Evolutionary conservation across 2,797 vertebrate genomes (phyloP), one percentile per base, ranked within the genome.

Genomic region (Ptychobarbus kaznakovi): DNA sequence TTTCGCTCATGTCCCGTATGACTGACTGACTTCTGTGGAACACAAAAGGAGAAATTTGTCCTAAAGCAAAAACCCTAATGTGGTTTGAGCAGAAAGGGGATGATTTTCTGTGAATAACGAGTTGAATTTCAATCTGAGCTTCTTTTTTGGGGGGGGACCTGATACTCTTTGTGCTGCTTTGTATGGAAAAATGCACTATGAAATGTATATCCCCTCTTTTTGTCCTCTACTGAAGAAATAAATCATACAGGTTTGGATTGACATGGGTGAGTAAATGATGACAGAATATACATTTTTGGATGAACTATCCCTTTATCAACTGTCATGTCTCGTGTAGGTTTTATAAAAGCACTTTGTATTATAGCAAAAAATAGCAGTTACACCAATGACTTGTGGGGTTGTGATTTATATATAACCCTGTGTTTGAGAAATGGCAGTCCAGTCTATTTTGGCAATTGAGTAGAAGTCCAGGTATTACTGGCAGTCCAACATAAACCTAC

Each of bases 401-500:
- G 40, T 38, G 70, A 56, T 76, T 76, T 83, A 66, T 66, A 66
- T 66, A 76, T 53, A 83, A 83, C 32, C 8, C 1, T 83, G 28
- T 49, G 70, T 75, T 72, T 44, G 38, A 72, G 51, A 73, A 73
- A 73, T 44, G 38, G 25, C 35, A 44, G 38, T 11, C 15, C 32
- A 13, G 15, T 84, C 15, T 69, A 38, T 83, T 75, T 75, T 77
- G 16, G n/a, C 63, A 65, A 70, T 7, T 65, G 4, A 49, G 28
- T 49, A n/a, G 9, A 38, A 83, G 63, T 84, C 74, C 38, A 66
- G 44, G 10, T 84, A 22, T 78, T 49, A 78, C 38, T 69, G 22
- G 11, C 74, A 77, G 46, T 3, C 63, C 49, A 53, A 84, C 58
- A 75, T 38, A 76, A 78, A 78, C 63, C 3, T 11, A 12, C 46